These are phyloP conservation scores for Artemia sinica DNA, from an alignment of 2,888 invertebrate species.

Conservation along the genomic window DNA sequence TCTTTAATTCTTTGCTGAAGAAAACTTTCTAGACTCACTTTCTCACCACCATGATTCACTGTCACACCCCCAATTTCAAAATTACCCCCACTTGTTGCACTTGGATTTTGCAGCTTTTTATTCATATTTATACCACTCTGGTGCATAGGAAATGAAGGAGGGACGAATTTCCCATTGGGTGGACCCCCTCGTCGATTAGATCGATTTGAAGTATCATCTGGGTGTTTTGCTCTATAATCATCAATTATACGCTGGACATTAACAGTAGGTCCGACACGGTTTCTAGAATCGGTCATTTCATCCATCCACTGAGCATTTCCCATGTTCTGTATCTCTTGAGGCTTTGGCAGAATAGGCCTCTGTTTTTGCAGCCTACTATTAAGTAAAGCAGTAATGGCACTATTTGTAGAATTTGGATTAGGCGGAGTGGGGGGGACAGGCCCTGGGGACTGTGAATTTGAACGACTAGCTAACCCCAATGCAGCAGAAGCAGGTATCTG, in stretches of 20 bases:
- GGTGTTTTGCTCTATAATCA: conserved; percentile 41
- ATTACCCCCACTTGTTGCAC: neutral
- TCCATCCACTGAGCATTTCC: neutral
- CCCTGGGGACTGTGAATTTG: neutral
- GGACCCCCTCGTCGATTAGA: conserved; percentile 10
- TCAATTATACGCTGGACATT: conserved; percentile 67
- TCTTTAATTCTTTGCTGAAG: conserved; percentile 11
- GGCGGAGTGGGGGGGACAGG: conserved; percentile 11
- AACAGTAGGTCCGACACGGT: conserved; percentile 31
- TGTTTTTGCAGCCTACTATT: conserved; percentile 26
- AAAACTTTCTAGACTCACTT: conserved; percentile 6
- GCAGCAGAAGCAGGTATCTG: conserved; percentile 7
- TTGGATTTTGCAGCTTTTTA: neutral
- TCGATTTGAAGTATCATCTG: conserved; percentile 19
- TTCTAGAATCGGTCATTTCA: neutral
- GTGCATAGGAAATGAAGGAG: neutral
- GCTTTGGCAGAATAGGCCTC: conserved; percentile 35
- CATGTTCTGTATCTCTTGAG: conserved; percentile 22
- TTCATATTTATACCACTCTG: neutral
- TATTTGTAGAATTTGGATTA: conserved; percentile 3
- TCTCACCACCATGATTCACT: conserved; percentile 8
- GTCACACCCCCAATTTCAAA: conserved; percentile 12
- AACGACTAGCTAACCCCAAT: neutral
- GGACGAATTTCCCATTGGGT: neutral
- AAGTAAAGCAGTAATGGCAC: conserved; percentile 6